A percentile compares a stretch with the other conserved stretches of the same genome.
Evolutionary conservation across 2,113 vertebrate genomes (phyloP).

Genomic region (Myotis lucifugus): DNA sequence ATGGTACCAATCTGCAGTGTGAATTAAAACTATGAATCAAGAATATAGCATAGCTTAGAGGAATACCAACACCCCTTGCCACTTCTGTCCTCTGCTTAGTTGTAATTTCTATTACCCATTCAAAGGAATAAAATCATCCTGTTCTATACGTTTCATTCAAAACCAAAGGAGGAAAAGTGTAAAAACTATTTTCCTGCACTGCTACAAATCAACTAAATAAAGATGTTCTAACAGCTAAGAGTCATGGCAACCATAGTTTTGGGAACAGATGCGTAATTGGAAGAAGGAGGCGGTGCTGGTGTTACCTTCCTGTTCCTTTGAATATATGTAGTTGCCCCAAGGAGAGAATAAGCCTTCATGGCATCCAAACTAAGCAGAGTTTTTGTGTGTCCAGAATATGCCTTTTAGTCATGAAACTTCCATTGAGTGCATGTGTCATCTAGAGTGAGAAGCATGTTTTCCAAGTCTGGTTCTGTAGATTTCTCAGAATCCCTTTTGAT

Average conservation of each 20-base stretch:
- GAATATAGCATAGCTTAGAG: neutral
- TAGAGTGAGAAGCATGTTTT: constrained; percentile 52
- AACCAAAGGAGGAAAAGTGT: constrained; percentile 3
- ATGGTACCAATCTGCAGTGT: neutral
- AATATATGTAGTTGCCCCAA: neutral
- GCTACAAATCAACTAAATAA: constrained; percentile 30
- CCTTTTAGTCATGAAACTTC: constrained; percentile 44
- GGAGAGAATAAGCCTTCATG: neutral
- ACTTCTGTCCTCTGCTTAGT: neutral
- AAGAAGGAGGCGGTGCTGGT: neutral
- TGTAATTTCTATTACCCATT: neutral
- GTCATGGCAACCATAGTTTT: neutral
- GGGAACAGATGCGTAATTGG: neutral
- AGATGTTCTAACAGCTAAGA: neutral
- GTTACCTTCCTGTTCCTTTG: neutral
- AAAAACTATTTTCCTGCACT: neutral
- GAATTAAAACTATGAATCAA: constrained; percentile 3
- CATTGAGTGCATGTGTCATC: constrained; percentile 29
- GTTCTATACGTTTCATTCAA: neutral
- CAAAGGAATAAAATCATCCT: neutral
- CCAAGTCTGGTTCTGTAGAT: constrained; percentile 64
- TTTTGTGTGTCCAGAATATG: neutral
- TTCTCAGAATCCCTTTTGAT: constrained; percentile 70
- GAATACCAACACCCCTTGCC: neutral
- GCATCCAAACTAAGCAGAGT: neutral